These are phyloP conservation scores for Tachina grossa DNA, from an alignment of 2,888 invertebrate species.

Conservation along the genomic window DNA sequence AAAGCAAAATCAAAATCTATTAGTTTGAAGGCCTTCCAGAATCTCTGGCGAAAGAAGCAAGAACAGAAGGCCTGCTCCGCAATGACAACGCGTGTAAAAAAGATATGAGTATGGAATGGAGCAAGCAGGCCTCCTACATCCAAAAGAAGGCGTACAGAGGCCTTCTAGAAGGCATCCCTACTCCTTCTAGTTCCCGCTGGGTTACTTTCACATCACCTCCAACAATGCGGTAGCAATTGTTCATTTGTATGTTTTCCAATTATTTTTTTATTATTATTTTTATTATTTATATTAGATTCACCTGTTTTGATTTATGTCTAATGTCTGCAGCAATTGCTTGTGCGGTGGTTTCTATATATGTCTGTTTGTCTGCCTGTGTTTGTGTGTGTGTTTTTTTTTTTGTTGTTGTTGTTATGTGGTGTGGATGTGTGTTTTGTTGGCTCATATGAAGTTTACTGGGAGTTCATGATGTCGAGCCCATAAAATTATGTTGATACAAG, in stretches of 20 bases:
- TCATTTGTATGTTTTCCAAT: conserved; percentile 17
- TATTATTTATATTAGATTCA: conserved; percentile 56
- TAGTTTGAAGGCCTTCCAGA: too few relatives aligned
- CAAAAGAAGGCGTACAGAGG: too few relatives aligned
- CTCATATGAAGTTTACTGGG: conserved; percentile 35
- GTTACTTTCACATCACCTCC: conserved; percentile 55
- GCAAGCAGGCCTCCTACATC: too few relatives aligned
- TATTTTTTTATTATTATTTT: neutral
- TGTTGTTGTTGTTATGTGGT: neutral
- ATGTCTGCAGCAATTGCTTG: conserved; percentile 46
- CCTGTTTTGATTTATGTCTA: conserved; percentile 62
- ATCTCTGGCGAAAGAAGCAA: too few relatives aligned
- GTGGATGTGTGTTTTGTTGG: conserved; percentile 36
- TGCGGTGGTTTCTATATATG: neutral
- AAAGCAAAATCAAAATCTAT: too few relatives aligned
- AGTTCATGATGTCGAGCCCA: conserved; percentile 61
- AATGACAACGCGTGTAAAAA: too few relatives aligned
- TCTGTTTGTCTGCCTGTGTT: neutral
- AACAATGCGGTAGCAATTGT: conserved; percentile 63
- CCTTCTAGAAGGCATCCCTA: too few relatives aligned
- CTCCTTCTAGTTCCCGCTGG: too few relatives aligned
- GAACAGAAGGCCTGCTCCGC: too few relatives aligned
- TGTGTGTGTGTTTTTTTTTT: neutral
- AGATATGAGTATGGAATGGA: too few relatives aligned
- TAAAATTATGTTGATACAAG: conserved; percentile 36